Base-by-base conservation (phyloP, 2,888 invertebrate species). In the Pyrgus malvae region DNA sequence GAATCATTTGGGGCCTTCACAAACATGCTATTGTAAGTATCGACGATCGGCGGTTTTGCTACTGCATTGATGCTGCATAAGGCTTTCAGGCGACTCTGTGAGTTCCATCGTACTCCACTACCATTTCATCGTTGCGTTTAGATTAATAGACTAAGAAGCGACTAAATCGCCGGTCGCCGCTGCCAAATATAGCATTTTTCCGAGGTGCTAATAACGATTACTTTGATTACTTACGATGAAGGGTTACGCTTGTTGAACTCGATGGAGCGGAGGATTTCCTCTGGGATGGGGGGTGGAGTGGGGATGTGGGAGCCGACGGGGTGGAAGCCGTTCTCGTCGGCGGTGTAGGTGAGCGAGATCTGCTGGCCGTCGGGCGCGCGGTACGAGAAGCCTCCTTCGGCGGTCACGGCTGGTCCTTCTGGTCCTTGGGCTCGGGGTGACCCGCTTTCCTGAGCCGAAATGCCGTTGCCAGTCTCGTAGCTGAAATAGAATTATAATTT, bases 301-400 rank as follows among this genome's bases (percentile, higher is more conserved):
- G 92, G 92, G 31, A 92, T 77, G 67, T 93, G 93, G 0, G 91
- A 88, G 9, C 92, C 92, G 11, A 80, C 88, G 11, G 93, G 93
- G 67, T 93, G 93, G 83, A 93, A 94, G 50, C 94, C 94, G 67
- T 93, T 93, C 75, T 94, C 94, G 67, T 94, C 94, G 17, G 94
- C 94, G 27, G 92, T 90, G 81, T 94, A 94, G 2, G 92, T 91
- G 51, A 94, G 78, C 7, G 92, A 91, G 67, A 93, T 91, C 63
- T 92, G 89, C 66, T 92, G 91, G 37, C 93, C 93, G 65, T 94
- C 94, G 1, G 93, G 94, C 1, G 93, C 91, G 11, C 92, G 92
- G 79, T 92, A 94, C 12, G 93, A 92, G 82, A 91, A 94, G 45
- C 91, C 93, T 8, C 94, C 94, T 65, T 93, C 92, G 0, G 93